A percentile compares a stretch with the other conserved stretches of the same genome.
These are phyloP conservation scores for Stictonetta naevosa DNA, from an alignment of 2,113 vertebrate genomes.

Conservation along the genomic window DNA sequence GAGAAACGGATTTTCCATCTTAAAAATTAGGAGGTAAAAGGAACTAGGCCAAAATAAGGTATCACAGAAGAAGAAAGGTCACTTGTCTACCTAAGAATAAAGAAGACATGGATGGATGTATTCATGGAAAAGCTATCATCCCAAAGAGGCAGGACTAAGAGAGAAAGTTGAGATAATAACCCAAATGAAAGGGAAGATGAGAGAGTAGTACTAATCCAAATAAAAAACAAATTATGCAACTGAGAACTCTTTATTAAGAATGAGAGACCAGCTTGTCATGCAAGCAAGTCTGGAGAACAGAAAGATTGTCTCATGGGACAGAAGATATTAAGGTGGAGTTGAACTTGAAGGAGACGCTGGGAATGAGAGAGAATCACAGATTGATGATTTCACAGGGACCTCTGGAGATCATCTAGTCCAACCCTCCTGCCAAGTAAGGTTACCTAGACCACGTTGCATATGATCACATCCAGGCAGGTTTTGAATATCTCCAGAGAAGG, in stretches of 20 bases:
- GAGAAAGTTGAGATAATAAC: neutral
- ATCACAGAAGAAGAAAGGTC: neutral
- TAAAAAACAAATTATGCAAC: conserved; percentile 2
- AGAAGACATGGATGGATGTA: neutral
- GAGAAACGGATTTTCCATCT: neutral
- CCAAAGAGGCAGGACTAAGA: neutral
- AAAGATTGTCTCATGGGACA: neutral
- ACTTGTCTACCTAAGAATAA: neutral
- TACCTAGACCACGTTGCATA: too few species aligned
- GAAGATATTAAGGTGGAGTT: neutral
- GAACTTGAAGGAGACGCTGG: neutral
- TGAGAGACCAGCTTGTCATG: neutral
- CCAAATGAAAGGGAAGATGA: neutral
- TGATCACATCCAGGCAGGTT: too few species aligned
- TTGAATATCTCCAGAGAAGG: too few species aligned
- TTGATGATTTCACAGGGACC: too few species aligned
- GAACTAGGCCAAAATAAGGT: neutral
- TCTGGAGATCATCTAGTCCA: too few species aligned
- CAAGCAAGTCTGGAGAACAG: neutral
- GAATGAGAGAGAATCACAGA: neutral
- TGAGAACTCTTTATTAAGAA: conserved; percentile 30
- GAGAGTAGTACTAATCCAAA: conserved; percentile 13
- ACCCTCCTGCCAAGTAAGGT: too few species aligned
- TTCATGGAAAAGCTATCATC: neutral
- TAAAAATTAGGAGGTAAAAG: neutral